Percentiles rank a stretch among this genome's conserved stretches.
Conservation (phyloP, 1,140 invertebrate species). For the Dendroctonus ponderosae region DNA sequence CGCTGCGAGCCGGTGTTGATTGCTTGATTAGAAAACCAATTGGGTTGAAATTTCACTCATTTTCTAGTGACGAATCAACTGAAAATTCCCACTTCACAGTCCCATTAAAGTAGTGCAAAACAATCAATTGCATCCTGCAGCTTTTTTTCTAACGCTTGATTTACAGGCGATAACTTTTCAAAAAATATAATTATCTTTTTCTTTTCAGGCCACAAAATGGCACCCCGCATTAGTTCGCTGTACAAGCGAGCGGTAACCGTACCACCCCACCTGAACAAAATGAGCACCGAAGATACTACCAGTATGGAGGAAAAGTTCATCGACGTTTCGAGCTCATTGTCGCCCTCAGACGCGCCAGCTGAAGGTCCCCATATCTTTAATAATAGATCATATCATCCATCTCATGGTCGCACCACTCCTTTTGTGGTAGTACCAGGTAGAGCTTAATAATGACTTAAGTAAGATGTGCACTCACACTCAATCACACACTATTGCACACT, state of each 20-base stretch:
- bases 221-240: conserved; percentile 12
- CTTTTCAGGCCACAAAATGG: conserved; percentile 23
- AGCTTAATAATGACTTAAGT: conserved; percentile 1
- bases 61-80: too few relatives aligned
- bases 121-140: too few relatives aligned
- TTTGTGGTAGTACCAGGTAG: conserved; percentile 37
- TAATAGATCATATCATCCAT: conserved; percentile 40
- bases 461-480: not conserved
- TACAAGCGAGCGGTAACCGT: conserved; percentile 17
- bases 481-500: too few relatives aligned
- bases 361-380: conserved; percentile 38
- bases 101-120: too few relatives aligned
- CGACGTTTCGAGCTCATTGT: not conserved
- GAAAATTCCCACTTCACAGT: too few relatives aligned
- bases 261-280: not conserved
- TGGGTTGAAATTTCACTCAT: too few relatives aligned
- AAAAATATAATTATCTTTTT: not conserved
- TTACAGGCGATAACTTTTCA: too few relatives aligned
- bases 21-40: too few relatives aligned
- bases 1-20: too few relatives aligned
- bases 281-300: not conserved
- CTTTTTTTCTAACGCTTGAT: too few relatives aligned
- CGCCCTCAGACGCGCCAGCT: conserved; percentile 8
- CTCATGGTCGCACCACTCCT: conserved; percentile 38
- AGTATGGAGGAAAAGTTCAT: not conserved